phyloP scores from a whole-genome alignment of 2,113 vertebrate species.

The Anolis carolinensis region DNA sequence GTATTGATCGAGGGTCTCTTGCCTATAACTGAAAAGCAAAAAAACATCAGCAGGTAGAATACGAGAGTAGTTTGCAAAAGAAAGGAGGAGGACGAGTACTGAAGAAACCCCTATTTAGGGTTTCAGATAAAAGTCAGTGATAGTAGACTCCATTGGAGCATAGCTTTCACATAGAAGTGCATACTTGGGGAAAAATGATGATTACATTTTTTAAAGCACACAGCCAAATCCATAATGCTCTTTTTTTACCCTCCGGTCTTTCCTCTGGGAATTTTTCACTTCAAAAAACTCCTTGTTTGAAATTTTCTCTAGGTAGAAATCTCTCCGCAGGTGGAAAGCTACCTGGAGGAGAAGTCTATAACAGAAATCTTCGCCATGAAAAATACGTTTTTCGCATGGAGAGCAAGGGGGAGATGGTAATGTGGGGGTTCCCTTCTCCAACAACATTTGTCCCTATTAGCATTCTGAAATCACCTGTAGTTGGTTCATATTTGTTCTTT shows the following conservation, averaged over 20 bases:
- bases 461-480: neutral
- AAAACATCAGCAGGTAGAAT: conserved; percentile 18
- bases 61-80: conserved; percentile 36
- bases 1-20: conserved; percentile 55
- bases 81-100: conserved; percentile 23
- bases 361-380: neutral
- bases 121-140: neutral
- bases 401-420: neutral
- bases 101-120: neutral
- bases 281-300: neutral
- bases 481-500: neutral
- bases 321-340: neutral
- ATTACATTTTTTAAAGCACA: neutral
- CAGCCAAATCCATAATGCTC: neutral
- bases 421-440: neutral
- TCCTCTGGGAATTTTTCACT: neutral
- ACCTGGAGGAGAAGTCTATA: neutral
- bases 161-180: neutral
- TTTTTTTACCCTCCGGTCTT: too few species aligned
- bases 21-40: conserved; percentile 51
- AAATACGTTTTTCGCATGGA: neutral
- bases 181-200: neutral
- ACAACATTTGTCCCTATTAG: neutral
- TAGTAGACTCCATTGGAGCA: neutral
- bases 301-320: neutral